Base-by-base conservation (phyloP, 2,888 invertebrate genomes). In the Ptychoptera contaminata region DNA sequence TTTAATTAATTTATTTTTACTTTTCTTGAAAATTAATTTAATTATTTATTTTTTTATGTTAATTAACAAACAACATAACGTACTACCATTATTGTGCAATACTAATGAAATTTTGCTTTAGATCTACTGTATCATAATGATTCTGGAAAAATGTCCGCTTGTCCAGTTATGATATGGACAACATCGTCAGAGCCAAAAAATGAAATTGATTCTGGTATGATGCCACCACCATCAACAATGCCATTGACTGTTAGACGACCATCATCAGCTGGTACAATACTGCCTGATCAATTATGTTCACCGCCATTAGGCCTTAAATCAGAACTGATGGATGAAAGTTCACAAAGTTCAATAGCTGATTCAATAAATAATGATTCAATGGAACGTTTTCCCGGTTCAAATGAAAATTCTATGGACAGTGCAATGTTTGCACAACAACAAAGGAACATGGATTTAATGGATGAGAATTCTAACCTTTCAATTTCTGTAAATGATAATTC, bases 261-360 rank as follows among this genome's bases (percentile, higher is more conserved):
- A 31, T 75, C 81, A 23, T 67, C 71, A 35, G 68, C 62, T 42
- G 66, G 67, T 38, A 55, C 71, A 53, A 71, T 77, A 39, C 59
- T 73, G 45, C 73, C 73, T 23, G 77, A 77, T 53, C 67, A 70
- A 43, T 68, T 69, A 53, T 67, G 70, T 37, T 42, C 47, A 35
- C 71, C 73, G 3, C 70, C 70, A 2, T 56, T 72, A 46, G 71
- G 68, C 10, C 66, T 80, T 39, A 81, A 81, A 61, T 77, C 76
- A 40, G 77, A 82, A 65, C 67, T 79, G 40, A 60, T 77, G 35
- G 84, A 84, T 58, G 84, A 85, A 49, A 75, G 72, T 52, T 81
- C 82, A 56, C 79, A 82, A 60, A 74, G 72, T 52, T 77, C 77
- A 15, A 59, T 75, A 47, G 55, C 54, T 32, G 69, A 68, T 52